These are phyloP conservation scores for Hydropotes inermis DNA, from an alignment of 2,113 vertebrate genomes.

Conservation along the genomic window DNA sequence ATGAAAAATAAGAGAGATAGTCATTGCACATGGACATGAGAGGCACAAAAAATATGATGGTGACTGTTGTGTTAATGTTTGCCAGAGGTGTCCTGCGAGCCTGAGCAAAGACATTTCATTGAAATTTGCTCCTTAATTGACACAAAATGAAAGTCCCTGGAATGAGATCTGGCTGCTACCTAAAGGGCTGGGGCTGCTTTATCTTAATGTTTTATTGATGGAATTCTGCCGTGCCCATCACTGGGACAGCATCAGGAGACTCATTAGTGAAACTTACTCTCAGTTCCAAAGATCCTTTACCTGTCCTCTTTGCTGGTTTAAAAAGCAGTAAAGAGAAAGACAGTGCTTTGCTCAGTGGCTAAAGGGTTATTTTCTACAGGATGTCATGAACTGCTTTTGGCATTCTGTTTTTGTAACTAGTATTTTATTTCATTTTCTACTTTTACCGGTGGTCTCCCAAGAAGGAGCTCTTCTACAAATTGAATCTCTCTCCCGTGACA, in stretches of 20 bases:
- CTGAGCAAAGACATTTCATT: constrained; percentile 50
- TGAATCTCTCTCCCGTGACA: neutral
- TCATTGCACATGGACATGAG: neutral
- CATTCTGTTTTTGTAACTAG: neutral
- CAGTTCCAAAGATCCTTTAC: constrained; percentile 47
- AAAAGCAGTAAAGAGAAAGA: constrained; percentile 33
- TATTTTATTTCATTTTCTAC: constrained; percentile 38
- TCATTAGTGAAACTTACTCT: constrained; percentile 59
- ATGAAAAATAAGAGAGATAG: constrained; percentile 4
- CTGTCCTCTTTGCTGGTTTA: neutral
- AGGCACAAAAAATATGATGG: neutral
- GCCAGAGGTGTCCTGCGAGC: constrained; percentile 42
- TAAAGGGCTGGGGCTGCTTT: constrained; percentile 34
- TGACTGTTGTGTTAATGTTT: constrained; percentile 53
- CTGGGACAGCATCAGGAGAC: constrained; percentile 59
- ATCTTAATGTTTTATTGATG: constrained; percentile 72
- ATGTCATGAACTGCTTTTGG: neutral
- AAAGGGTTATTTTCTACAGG: constrained; percentile 41
- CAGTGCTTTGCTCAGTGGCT: neutral
- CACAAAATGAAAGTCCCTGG: constrained; percentile 58
- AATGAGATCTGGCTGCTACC: constrained; percentile 58
- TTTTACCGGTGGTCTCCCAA: neutral
- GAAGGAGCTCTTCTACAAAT: neutral
- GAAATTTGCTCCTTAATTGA: constrained; percentile 69
- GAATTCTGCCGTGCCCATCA: constrained; percentile 16